Conservation (phyloP, 2,797 vertebrate species). For the Ciconia nigra region DNA sequence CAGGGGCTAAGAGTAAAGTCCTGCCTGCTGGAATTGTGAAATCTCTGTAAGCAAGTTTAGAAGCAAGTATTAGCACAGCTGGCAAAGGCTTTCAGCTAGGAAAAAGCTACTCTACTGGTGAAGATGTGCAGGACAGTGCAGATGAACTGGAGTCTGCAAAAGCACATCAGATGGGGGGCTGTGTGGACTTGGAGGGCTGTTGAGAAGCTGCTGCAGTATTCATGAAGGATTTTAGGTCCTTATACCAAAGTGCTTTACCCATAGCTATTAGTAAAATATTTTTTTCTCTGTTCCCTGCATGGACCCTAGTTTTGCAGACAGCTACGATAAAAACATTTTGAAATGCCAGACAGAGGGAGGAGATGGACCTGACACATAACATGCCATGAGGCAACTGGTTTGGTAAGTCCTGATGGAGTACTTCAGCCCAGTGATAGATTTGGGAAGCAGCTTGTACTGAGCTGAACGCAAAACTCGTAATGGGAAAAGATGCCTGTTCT, state of each 20-base stretch:
- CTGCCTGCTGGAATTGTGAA: slow-evolving; percentile 55
- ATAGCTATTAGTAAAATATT: neutral
- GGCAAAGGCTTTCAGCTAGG: slow-evolving; percentile 30
- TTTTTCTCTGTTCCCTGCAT: neutral
- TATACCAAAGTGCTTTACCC: neutral
- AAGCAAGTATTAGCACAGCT: slow-evolving; percentile 40
- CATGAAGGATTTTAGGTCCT: neutral
- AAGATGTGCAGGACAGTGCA: neutral
- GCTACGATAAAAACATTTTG: neutral
- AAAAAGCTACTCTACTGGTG: slow-evolving; percentile 9
- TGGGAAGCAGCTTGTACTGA: neutral
- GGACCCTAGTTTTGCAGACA: neutral
- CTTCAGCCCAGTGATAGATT: neutral
- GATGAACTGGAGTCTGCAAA: neutral
- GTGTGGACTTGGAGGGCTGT: neutral
- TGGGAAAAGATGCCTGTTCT: neutral
- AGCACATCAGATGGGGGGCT: neutral
- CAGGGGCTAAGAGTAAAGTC: slow-evolving; percentile 43
- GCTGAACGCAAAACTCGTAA: neutral
- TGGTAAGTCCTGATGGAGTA: neutral
- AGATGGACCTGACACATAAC: neutral
- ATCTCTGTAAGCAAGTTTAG: slow-evolving; percentile 35
- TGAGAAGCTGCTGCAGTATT: neutral
- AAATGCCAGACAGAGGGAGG: neutral
- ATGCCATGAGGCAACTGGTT: neutral